Conservation (phyloP, 2,113 vertebrate species). For the Corapipo altera region DNA sequence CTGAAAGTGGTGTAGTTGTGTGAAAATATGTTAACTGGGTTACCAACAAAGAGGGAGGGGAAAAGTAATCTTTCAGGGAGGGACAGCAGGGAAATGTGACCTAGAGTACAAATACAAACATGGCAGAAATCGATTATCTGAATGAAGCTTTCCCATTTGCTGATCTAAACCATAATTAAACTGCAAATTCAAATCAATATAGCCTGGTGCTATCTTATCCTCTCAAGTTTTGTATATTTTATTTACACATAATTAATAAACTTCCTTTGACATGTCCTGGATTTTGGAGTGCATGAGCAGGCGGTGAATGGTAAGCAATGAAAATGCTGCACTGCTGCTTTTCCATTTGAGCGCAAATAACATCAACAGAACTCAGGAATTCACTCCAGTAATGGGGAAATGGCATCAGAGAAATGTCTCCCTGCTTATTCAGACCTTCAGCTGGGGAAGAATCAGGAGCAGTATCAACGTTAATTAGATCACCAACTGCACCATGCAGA, state of each 20-base stretch:
- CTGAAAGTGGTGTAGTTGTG: not conserved
- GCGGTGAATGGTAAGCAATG: not conserved
- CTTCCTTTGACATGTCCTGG: not conserved
- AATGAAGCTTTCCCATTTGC: not conserved
- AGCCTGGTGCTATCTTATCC: not conserved
- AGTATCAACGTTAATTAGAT: not conserved
- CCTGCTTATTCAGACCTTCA: not conserved
- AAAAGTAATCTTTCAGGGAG: not conserved
- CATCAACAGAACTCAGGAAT: not conserved
- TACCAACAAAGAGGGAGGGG: not conserved
- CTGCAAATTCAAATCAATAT: not conserved
- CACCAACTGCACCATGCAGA: not conserved
- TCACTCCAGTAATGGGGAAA: not conserved
- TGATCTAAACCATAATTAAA: not conserved
- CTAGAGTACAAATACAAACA: not conserved
- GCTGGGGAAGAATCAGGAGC: not conserved
- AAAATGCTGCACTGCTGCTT: not conserved
- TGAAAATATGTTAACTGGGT: not conserved
- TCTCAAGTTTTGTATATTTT: not conserved
- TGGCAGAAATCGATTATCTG: not conserved
- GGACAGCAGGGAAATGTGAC: not conserved
- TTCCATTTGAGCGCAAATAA: not conserved
- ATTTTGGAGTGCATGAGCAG: not conserved
- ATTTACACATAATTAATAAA: not conserved
- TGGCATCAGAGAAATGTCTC: not conserved